A percentile compares a stretch with the other conserved stretches of the same genome.
These are phyloP conservation scores for Drosophila carrolli DNA, from an alignment of 1,140 invertebrate genomes.

Conservation along the genomic window DNA sequence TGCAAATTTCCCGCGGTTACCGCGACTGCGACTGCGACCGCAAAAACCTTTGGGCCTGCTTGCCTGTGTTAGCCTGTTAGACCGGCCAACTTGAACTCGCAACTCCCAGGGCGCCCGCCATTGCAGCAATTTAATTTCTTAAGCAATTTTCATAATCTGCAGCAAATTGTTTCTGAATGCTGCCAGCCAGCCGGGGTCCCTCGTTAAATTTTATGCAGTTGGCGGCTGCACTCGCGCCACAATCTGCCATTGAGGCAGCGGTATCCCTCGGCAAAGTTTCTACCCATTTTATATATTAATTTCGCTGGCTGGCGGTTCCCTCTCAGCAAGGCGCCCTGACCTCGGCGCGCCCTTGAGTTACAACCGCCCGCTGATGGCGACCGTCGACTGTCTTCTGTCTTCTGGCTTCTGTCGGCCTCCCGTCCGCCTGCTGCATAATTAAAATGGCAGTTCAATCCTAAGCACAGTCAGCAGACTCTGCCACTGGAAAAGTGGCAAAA, in stretches of 20 bases:
- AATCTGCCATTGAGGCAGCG: slow-evolving; percentile 38
- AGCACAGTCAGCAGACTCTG: slow-evolving; percentile 31
- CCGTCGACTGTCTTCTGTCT: slow-evolving; percentile 7
- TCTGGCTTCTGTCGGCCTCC: neutral
- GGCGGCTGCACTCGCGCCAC: slow-evolving; percentile 64
- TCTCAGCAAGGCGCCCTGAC: slow-evolving; percentile 34
- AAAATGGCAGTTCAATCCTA: slow-evolving; percentile 71
- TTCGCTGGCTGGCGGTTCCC: slow-evolving; percentile 33
- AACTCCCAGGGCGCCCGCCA: slow-evolving; percentile 4
- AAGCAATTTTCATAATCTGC: slow-evolving; percentile 84
- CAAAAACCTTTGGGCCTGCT: slow-evolving; percentile 47
- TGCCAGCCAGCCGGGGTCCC: slow-evolving; percentile 47
- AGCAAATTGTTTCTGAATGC: slow-evolving; percentile 84
- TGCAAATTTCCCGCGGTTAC: slow-evolving; percentile 73
- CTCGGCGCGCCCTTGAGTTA: slow-evolving; percentile 59
- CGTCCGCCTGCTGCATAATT: slow-evolving; percentile 65
- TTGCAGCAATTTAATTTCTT: slow-evolving; percentile 84
- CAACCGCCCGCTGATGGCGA: slow-evolving; percentile 27
- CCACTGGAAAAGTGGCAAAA: slow-evolving; percentile 4
- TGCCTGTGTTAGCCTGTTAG: neutral
- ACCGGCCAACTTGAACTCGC: no score
- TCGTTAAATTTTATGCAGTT: slow-evolving; percentile 80
- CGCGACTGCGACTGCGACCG: slow-evolving; percentile 61
- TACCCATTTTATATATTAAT: slow-evolving; percentile 78
- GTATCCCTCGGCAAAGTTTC: slow-evolving; percentile 52